Percentiles rank a stretch among this genome's conserved stretches.
These are phyloP conservation scores for Papilio glaucus DNA, from an alignment of 1,140 invertebrate genomes.

Conservation along the genomic window DNA sequence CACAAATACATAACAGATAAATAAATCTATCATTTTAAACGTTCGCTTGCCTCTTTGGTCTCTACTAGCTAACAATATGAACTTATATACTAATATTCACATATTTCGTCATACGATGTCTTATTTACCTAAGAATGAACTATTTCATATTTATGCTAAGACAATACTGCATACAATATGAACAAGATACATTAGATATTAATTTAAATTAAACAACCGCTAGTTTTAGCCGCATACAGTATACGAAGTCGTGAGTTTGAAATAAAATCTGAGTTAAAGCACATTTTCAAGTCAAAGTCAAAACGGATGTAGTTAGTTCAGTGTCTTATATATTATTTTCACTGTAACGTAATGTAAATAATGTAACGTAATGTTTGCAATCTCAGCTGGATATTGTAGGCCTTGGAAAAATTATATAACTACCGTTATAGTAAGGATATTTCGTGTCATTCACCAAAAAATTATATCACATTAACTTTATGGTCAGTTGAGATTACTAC, in stretches of 20 bases:
- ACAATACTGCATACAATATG: constrained; percentile 40
- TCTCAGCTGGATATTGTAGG: too few relatives aligned
- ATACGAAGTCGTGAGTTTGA: background rate
- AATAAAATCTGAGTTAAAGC: too few relatives aligned
- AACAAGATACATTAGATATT: constrained; percentile 1
- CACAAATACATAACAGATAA: constrained; percentile 76
- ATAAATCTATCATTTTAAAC: constrained; percentile 66
- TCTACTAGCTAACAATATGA: constrained; percentile 74
- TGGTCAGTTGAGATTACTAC: too few relatives aligned
- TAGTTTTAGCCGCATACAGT: background rate
- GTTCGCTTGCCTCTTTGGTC: constrained; percentile 78
- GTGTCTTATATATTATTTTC: too few relatives aligned
- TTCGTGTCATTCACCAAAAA: too few relatives aligned
- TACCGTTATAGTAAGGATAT: too few relatives aligned
- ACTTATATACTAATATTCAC: constrained; percentile 41
- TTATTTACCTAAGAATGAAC: background rate
- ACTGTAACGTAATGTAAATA: too few relatives aligned
- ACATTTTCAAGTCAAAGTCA: too few relatives aligned
- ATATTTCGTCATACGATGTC: constrained; percentile 34
- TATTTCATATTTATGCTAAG: constrained; percentile 28
- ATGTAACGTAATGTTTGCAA: too few relatives aligned
- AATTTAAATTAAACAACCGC: background rate
- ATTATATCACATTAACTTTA: too few relatives aligned
- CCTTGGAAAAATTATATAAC: too few relatives aligned
- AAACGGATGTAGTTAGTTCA: too few relatives aligned